These are phyloP conservation scores for Aquatica leii DNA, from an alignment of 2,888 invertebrate species.

Conservation along the genomic window DNA sequence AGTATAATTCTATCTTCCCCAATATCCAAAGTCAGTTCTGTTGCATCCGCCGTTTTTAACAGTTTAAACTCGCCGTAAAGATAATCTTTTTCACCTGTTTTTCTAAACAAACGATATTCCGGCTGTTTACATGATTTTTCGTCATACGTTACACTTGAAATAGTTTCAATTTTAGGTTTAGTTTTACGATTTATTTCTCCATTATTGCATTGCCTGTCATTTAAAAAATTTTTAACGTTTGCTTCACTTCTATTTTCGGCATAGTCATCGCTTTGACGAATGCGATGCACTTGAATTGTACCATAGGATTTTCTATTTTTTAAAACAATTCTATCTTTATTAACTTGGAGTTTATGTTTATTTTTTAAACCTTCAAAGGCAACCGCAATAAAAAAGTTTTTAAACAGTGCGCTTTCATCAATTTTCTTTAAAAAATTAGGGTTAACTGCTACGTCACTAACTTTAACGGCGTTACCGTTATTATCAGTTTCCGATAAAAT, in stretches of 20 bases:
- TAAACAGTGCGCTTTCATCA: not conserved
- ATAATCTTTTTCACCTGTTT: not conserved
- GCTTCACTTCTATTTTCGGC: constrained; percentile 3
- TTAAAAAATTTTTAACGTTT: constrained; percentile 1
- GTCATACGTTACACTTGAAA: not conserved
- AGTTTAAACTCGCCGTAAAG: not conserved
- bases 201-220: not conserved
- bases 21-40: not conserved
- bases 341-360: not conserved
- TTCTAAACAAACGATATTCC: not conserved
- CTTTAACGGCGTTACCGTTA: not conserved
- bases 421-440: not conserved
- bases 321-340: not conserved
- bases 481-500: constrained; percentile 2
- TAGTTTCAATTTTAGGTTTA: constrained; percentile 8
- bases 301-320: constrained; percentile 6
- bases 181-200: not conserved
- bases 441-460: constrained; percentile 1
- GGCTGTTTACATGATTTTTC: not conserved
- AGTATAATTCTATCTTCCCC: constrained; percentile 5
- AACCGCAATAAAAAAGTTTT: not conserved
- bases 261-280: constrained; percentile 4
- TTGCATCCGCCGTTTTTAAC: not conserved
- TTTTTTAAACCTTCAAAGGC: not conserved
- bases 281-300: not conserved